Evolutionary conservation across 2,888 invertebrate species (phyloP).

Genomic region (Chesias legatella): DNA sequence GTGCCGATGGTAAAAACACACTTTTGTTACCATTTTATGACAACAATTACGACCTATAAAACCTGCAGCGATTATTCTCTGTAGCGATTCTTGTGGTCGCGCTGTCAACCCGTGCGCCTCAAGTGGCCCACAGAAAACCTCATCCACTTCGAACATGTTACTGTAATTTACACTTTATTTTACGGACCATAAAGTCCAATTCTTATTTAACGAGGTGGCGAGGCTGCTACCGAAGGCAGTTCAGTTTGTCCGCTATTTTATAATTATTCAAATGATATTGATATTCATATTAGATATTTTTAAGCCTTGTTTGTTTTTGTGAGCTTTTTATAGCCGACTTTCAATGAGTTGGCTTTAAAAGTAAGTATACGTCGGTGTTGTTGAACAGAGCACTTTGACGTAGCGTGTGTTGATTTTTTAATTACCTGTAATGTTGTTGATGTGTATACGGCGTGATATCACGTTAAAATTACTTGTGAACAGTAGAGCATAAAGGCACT

Average conservation of each 20-base stretch:
- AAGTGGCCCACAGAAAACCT: slow-evolving; percentile 45
- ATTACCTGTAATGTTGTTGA: slow-evolving; percentile 29
- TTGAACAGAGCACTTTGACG: slow-evolving; percentile 17
- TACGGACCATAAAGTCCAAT: slow-evolving; percentile 36
- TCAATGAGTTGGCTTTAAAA: slow-evolving; percentile 20
- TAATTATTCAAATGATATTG: slow-evolving; percentile 19
- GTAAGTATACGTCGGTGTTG: slow-evolving; percentile 22
- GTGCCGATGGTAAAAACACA: slow-evolving; percentile 75
- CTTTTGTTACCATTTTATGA: slow-evolving; percentile 79
- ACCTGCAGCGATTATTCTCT: slow-evolving; percentile 75
- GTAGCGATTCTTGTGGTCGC: slow-evolving; percentile 72
- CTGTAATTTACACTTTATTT: slow-evolving; percentile 47
- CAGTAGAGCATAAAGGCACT: slow-evolving; percentile 22
- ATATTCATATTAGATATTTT: slow-evolving; percentile 15
- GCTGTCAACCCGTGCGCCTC: slow-evolving; percentile 57
- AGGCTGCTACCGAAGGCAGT: slow-evolving; percentile 38
- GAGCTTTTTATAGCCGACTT: slow-evolving; percentile 12
- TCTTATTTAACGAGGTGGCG: slow-evolving; percentile 30
- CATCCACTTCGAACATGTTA: slow-evolving; percentile 32
- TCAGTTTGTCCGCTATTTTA: slow-evolving; percentile 43
- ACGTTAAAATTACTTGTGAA: slow-evolving; percentile 25
- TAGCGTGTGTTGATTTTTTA: slow-evolving; percentile 29
- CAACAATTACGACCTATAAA: slow-evolving; percentile 80
- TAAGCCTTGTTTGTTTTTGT: slow-evolving; percentile 17
- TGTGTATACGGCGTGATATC: slow-evolving; percentile 24